Conservation (phyloP, 2,113 vertebrate species). For the Lanius ludovicianus region DNA sequence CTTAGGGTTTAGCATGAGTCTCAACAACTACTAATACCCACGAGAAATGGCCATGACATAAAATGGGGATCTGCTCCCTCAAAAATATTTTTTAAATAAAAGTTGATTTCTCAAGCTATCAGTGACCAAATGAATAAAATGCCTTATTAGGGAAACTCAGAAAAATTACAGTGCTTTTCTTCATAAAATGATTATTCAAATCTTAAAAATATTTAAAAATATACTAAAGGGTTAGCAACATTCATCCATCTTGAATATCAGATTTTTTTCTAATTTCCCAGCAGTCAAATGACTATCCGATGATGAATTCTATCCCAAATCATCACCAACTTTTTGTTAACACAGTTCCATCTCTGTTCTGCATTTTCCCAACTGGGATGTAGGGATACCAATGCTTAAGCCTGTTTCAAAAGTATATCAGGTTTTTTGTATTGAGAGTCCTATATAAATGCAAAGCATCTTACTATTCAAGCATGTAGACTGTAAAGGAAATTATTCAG, state of each 20-base stretch:
- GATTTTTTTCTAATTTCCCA: background rate
- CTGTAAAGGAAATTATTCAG: background rate
- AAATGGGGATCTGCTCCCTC: background rate
- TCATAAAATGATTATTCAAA: background rate
- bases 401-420: background rate
- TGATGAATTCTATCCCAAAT: background rate
- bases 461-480: background rate
- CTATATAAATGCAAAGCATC: slow-evolving; percentile 10
- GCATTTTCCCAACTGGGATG: background rate
- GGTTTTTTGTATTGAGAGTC: background rate
- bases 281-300: background rate
- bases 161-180: background rate
- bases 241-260: background rate
- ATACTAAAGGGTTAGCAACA: background rate
- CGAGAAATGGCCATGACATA: background rate
- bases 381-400: background rate
- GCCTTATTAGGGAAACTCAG: background rate
- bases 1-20: background rate
- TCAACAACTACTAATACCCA: background rate
- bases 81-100: background rate
- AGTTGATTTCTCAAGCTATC: background rate
- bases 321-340: background rate
- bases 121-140: background rate
- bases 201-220: background rate
- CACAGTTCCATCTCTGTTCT: background rate